Evolutionary conservation across 2,888 invertebrate species (phyloP).

Genomic region (Caenorhabditis sp.): DNA sequence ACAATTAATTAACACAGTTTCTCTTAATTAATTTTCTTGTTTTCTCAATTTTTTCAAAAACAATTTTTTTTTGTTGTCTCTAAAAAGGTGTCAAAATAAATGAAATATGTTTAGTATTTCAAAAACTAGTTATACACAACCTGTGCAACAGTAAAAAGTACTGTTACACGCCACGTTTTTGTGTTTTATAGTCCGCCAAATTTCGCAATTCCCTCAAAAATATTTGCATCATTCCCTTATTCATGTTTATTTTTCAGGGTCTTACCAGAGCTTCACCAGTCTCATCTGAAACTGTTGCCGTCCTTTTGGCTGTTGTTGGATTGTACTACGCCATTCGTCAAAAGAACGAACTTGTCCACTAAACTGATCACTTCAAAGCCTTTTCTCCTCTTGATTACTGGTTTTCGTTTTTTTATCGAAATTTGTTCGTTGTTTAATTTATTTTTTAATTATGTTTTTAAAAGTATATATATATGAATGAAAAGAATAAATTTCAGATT

Average conservation of each 20-base stretch:
- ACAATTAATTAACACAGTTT: too few relatives aligned
- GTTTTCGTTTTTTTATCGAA: background rate
- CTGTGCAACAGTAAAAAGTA: background rate
- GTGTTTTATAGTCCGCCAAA: background rate
- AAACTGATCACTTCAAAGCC: constrained; percentile 14
- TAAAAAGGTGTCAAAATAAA: too few relatives aligned
- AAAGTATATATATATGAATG: background rate
- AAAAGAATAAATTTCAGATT: background rate
- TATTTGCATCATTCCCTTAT: background rate
- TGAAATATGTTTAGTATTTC: background rate
- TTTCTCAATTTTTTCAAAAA: too few relatives aligned
- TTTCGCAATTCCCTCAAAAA: background rate
- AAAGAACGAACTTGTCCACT: constrained; percentile 55
- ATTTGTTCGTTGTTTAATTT: background rate
- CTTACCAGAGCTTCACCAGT: constrained; percentile 58
- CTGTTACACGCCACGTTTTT: background rate
- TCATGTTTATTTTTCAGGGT: constrained; percentile 45
- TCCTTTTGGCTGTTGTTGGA: constrained; percentile 50
- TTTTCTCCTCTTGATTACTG: background rate
- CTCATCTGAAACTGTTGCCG: constrained; percentile 61
- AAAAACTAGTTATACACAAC: background rate
- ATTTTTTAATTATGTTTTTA: background rate
- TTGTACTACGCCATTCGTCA: constrained; percentile 63
- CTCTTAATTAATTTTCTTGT: too few relatives aligned
- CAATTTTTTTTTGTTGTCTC: too few relatives aligned